phyloP scores from a whole-genome alignment of 2,797 vertebrate genomes.

The Paratrypauchen microcephalus region DNA sequence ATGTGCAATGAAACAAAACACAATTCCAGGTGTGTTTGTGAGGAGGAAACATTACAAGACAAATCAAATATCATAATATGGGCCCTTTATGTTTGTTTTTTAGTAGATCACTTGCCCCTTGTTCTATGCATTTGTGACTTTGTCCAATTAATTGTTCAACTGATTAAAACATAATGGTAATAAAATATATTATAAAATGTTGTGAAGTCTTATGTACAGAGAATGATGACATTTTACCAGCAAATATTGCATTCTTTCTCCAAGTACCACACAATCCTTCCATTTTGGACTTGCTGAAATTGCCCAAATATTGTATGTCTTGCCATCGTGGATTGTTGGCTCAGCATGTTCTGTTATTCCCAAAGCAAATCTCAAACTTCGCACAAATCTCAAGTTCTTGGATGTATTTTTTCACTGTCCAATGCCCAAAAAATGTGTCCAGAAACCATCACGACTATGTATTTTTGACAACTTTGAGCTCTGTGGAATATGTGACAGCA shows the following conservation, averaged over 20 bases:
- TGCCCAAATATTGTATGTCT: background rate
- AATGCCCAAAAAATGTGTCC: background rate
- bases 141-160: too few relatives aligned
- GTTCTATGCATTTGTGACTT: too few relatives aligned
- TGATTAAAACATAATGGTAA: too few relatives aligned
- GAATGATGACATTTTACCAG: too few relatives aligned
- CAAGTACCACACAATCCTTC: background rate
- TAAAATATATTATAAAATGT: too few relatives aligned
- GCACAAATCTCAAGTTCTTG: constrained; percentile 1
- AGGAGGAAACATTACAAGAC: too few relatives aligned
- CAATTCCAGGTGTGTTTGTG: too few relatives aligned
- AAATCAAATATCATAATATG: too few relatives aligned
- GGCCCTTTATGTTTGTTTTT: too few relatives aligned
- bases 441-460: background rate
- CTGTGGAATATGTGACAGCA: constrained; percentile 1
- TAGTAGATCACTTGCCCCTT: too few relatives aligned
- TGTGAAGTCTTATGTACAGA: too few relatives aligned
- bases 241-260: background rate
- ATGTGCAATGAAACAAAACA: too few relatives aligned
- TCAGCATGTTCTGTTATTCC: background rate
- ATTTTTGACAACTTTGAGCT: constrained; percentile 11
- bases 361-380: background rate
- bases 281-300: background rate
- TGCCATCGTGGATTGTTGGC: background rate
- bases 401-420: background rate